Conservation (phyloP, 2,888 invertebrate species). For the Leptinotarsa rubiginosa region DNA sequence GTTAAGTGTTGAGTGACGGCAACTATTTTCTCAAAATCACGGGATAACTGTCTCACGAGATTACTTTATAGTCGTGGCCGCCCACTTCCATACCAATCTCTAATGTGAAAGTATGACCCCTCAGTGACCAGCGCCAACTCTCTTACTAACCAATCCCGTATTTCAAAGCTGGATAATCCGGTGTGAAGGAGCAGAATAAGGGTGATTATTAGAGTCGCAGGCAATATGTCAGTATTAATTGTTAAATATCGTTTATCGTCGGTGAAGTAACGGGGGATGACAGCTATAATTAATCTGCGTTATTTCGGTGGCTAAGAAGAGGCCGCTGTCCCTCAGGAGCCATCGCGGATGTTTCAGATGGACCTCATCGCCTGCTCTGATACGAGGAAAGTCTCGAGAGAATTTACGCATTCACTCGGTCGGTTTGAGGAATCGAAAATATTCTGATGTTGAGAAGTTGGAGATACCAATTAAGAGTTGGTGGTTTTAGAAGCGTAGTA, state of each 20-base stretch:
- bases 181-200: slow-evolving; percentile 49
- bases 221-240: slow-evolving; percentile 66
- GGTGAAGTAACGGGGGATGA: slow-evolving; percentile 66
- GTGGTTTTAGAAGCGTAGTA: neutral
- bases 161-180: slow-evolving; percentile 38
- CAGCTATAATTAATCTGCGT: slow-evolving; percentile 67
- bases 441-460: neutral
- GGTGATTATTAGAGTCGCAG: slow-evolving; percentile 57
- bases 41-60: neutral
- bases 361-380: slow-evolving; percentile 49
- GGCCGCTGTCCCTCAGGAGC: slow-evolving; percentile 61
- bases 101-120: slow-evolving; percentile 13
- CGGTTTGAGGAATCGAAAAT: neutral
- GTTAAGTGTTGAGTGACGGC: neutral
- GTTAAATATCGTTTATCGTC: slow-evolving; percentile 67
- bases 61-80: neutral
- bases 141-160: slow-evolving; percentile 4
- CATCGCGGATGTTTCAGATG: slow-evolving; percentile 53
- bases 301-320: slow-evolving; percentile 65
- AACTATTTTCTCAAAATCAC: neutral
- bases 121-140: slow-evolving; percentile 5
- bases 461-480: neutral
- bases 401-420: slow-evolving; percentile 21
- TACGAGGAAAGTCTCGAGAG: slow-evolving; percentile 25
- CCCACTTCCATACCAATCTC: neutral